These are phyloP conservation scores for Pao palembangensis DNA, from an alignment of 2,113 vertebrate genomes.

Conservation along the genomic window DNA sequence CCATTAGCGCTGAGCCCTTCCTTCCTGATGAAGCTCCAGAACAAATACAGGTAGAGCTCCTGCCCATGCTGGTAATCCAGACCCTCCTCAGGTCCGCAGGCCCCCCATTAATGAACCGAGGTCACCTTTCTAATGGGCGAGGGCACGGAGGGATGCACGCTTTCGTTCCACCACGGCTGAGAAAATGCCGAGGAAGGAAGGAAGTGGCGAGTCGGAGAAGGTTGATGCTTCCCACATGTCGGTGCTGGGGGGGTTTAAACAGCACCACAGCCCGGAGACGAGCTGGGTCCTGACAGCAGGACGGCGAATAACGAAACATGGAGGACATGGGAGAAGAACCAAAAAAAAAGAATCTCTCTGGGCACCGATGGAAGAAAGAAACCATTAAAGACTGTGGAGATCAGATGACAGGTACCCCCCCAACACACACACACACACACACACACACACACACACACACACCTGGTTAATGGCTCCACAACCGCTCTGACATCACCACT, in stretches of 20 bases:
- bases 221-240: slow-evolving; percentile 68
- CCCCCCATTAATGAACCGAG: slow-evolving; percentile 38
- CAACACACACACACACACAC: no score
- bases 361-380: no score
- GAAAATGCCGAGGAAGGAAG: slow-evolving; percentile 62
- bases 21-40: slow-evolving; percentile 49
- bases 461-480: no score
- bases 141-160: slow-evolving; percentile 40
- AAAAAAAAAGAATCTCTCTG: no score
- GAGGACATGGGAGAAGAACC: slow-evolving; percentile 1
- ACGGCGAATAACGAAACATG: slow-evolving; percentile 22
- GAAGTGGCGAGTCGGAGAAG: slow-evolving; percentile 58
- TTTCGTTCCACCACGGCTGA: slow-evolving; percentile 41
- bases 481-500: no score
- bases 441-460: no score
- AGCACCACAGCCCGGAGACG: slow-evolving; percentile 40
- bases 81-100: slow-evolving; percentile 32
- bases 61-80: slow-evolving; percentile 22
- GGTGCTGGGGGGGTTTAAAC: slow-evolving; percentile 28
- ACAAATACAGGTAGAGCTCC: slow-evolving; percentile 49
- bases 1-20: slow-evolving; percentile 61
- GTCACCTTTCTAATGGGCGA: slow-evolving; percentile 66
- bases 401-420: no score
- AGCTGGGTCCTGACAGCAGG: slow-evolving; percentile 37
- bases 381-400: no score